Base-by-base conservation (phyloP, 1,140 invertebrate genomes). In the Cardiocondyla obscurior region DNA sequence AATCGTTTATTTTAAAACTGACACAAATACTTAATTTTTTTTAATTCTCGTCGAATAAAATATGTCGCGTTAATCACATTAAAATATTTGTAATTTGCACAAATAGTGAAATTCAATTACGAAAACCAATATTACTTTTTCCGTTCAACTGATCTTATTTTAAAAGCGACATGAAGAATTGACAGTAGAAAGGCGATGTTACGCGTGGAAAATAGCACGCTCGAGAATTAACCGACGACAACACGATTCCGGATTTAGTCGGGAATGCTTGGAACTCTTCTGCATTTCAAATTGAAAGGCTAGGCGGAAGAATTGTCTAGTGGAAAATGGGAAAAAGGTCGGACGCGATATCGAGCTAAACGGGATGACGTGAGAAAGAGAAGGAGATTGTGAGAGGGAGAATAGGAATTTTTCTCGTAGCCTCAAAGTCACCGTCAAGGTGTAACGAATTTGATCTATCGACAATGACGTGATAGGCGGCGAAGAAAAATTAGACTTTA, bases 221-320 rank as follows among this genome's bases (percentile, higher is more conserved):
- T 77, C 7, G 33, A 33, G 51, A 81, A 79, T 79, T 79, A 79
- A 79, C 74, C 46, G 62, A 67, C 60, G 74, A 79, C 74, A 77
- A 77, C 62, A 69, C 46, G 62, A 79, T 69, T 69, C 36, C 74
- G 33, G 62, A 79, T 79, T 79, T 79, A 79, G 62, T n/a, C 12
- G 74, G 44, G 33, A 79, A 79, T 79, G 62, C 46, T 55, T 30
- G 46, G 64, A 79, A 67, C 60, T 84, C 39, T 33, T 57, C 73
- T 82, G 81, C 69, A 83, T 83, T 85, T 74, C 69, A 77, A 55
- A 84, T 85, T 67, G 82, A 79, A 67, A 84, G 60, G 55, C 74
- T 70, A 46, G 62, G 65, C 82, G 72, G 55, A 53, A 76, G 70
- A 85, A 83, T 79, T 67, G 53, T 16, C 60, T 73, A 42, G 72